Base-by-base conservation (phyloP, 2,888 invertebrate genomes). In the Napeogenes inachia region DNA sequence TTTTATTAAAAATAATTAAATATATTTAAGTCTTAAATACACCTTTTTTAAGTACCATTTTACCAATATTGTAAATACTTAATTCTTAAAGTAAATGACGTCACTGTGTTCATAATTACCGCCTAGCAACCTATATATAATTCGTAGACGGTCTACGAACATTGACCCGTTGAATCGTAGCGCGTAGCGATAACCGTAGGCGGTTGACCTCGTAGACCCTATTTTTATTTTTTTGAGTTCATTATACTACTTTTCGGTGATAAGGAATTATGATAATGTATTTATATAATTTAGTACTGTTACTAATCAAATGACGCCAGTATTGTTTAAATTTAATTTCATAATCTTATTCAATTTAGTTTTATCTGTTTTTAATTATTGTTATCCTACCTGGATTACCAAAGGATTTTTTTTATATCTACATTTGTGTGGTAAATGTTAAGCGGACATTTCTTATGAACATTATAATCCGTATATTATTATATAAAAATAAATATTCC, bases 71-170 rank as follows among this genome's bases (percentile, higher is more conserved):
- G 12, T n/a, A 13, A 46, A 13, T 46, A 46, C n/a, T 13, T 13
- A 46, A 46, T n/a, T 47, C 12, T 47, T 0, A 50, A 10, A 30
- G 8, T 30, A 21, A 50, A 30, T 50, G 6, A 21, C 30, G 21
- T 50, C 5, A 5, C 47, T 21, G 21, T 2, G 3, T 30, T 30
- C 10, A 50, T 30, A 30, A 30, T 50, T 30, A 42, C 10, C 50
- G 50, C 50, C 30, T 50, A 50, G 50, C 50, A 50, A 50, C 50
- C 8, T 21, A 69, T 73, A 42, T 10, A 42, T 10, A 10, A 12
- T 73, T 71, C 67, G 72, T 74, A 73, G 74, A 70, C 68, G 64
- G 64, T 70, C 75, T 75, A 74, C 81, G 78, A 77, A 61, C 75
- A 58, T 68, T 71, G 74, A 77, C 76, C 79, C 62, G 65, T 70